Evolutionary conservation across 2,888 invertebrate genomes (phyloP).

Genomic region (Agriopis aurantiaria): DNA sequence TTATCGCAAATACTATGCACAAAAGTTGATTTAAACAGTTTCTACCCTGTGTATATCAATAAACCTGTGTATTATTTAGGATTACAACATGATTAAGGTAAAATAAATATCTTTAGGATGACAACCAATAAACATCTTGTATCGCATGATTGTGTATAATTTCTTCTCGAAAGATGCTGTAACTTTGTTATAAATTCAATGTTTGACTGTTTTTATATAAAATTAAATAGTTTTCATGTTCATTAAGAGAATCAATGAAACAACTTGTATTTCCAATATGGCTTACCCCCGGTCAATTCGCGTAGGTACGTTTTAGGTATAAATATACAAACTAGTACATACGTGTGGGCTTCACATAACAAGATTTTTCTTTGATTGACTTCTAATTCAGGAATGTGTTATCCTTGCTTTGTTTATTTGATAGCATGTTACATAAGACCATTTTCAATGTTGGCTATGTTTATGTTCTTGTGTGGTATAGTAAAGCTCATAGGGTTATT

Average conservation of each 20-base stretch:
- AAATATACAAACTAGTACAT: constrained; percentile 46
- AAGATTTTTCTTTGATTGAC: constrained; percentile 30
- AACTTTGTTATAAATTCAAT: constrained; percentile 15
- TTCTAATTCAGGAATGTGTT: constrained; percentile 8
- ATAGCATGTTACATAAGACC: constrained; percentile 42
- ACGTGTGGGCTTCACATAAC: constrained; percentile 37
- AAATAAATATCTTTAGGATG: constrained; percentile 38
- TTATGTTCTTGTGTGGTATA: constrained; percentile 14
- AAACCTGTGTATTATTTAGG: constrained; percentile 11
- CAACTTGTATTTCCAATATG: constrained; percentile 77
- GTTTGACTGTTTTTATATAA: constrained; percentile 7
- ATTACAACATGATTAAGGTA: constrained; percentile 69
- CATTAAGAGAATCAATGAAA: constrained; percentile 48
- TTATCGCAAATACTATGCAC: constrained; percentile 25
- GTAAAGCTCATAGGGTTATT: background rate
- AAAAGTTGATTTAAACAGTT: constrained; percentile 15
- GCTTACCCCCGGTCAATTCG: constrained; percentile 65
- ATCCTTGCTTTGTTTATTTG: constrained; percentile 24
- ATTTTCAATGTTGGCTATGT: constrained; percentile 33
- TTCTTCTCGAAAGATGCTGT: constrained; percentile 24
- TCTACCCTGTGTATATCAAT: background rate
- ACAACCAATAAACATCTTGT: constrained; percentile 30
- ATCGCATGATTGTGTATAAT: constrained; percentile 40
- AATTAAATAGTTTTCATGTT: constrained; percentile 34
- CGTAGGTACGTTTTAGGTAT: constrained; percentile 54